Base-by-base conservation (phyloP, 2,113 vertebrate species). In the Heptranchias perlo region DNA sequence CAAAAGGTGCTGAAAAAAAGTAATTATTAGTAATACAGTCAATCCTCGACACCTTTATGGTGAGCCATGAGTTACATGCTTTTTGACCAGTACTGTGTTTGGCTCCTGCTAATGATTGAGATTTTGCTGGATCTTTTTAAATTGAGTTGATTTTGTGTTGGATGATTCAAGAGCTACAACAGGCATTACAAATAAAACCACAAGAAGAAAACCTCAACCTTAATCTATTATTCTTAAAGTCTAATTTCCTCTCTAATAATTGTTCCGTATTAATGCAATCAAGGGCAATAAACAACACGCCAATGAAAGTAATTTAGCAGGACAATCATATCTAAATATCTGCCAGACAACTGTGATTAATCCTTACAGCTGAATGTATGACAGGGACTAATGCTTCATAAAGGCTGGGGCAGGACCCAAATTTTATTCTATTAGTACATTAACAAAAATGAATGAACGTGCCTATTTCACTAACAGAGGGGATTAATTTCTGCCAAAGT, bases 241-340 rank as follows among this genome's bases (percentile, higher is more conserved):
- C 91, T 93, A 93, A 62, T 93, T 93, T 64, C 54, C 91, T 93
- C 91, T 93, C 1, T 39, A 62, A 62, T 93, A 93, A 39, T 39
- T 93, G 58, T n/a, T 44, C 61, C 13, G 18, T 93, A 93, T 61
- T 93, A 62, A 52, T 87, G 84, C 21, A 87, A 93, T 93, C 91
- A 6, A n/a, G 35, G 25, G 54, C 0, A 62, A 64, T 93, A 93
- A 93, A 62, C 52, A 93, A 62, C 52, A 64, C 23, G 52, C 58
- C 58, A 64, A 18, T 62, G 58, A 62, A 93, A 93, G 31, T 18
- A 93, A 61, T 93, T 93, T 39, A 39, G 18, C 35, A 62, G 61
- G 58, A 21, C 58, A 61, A 93, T 62, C 31, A 18, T 39, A 13
- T 23, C 10, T n/a, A 62, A 94, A 65, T 62, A 94, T 65, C 92